A percentile compares a stretch with the other conserved stretches of the same genome.
phyloP scores from a whole-genome alignment of 2,797 vertebrate species.

The Urocyon cinereoargenteus region DNA sequence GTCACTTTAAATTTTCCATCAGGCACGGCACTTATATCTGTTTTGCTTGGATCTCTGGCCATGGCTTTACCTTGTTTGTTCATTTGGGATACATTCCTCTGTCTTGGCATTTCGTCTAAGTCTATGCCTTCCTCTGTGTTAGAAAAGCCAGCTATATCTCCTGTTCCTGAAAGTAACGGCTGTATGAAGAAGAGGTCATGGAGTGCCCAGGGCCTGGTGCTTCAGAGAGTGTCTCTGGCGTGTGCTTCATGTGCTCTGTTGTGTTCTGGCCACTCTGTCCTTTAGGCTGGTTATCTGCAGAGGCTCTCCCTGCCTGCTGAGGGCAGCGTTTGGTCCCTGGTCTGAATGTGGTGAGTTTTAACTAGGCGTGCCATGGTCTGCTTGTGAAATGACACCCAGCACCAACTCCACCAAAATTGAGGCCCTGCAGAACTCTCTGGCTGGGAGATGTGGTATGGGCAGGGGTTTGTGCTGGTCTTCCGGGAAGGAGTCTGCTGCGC shows the following conservation, averaged over 20 bases:
- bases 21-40: neutral
- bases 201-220: neutral
- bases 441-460: neutral
- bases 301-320: neutral
- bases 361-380: neutral
- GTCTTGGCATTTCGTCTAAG: neutral
- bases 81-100: neutral
- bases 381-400: neutral
- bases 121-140: neutral
- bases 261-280: neutral
- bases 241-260: neutral
- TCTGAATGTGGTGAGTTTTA: neutral
- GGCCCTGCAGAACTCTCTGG: neutral
- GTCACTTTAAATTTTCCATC: neutral
- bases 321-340: neutral
- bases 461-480: neutral
- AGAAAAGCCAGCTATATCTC: neutral
- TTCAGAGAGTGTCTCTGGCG: neutral
- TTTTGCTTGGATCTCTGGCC: neutral
- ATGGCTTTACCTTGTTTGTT: neutral
- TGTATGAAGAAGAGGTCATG: neutral
- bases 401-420: neutral
- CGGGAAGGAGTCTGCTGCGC: neutral
- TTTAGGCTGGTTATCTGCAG: neutral
- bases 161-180: neutral